phyloP scores from a whole-genome alignment of 2,113 vertebrate species.

The Barbus barbus region DNA sequence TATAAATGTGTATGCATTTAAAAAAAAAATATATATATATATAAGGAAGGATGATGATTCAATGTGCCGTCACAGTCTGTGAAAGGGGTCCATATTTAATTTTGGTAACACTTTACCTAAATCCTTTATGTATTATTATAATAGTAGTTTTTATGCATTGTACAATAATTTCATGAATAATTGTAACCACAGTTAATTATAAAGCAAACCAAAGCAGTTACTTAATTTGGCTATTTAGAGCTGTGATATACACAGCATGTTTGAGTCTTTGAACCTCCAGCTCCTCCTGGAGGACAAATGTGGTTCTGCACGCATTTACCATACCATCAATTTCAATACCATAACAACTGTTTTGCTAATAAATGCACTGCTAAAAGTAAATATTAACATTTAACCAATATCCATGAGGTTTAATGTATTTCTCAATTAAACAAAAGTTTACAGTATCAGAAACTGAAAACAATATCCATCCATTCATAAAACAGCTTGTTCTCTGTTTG shows the following conservation, averaged over 20 bases:
- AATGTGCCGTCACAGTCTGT: too few relatives aligned
- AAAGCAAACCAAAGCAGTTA: too few relatives aligned
- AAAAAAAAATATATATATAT: too few relatives aligned
- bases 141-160: too few relatives aligned
- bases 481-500: not conserved
- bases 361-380: not conserved
- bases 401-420: not conserved
- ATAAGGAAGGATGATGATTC: too few relatives aligned
- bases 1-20: too few relatives aligned
- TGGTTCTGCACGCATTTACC: not conserved
- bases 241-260: not conserved
- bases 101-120: too few relatives aligned
- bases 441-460: not conserved
- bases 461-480: not conserved
- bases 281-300: constrained; percentile 25
- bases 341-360: not conserved
- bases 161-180: too few relatives aligned
- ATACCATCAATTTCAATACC: not conserved
- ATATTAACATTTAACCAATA: not conserved
- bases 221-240: not conserved
- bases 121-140: too few relatives aligned
- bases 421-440: too few relatives aligned
- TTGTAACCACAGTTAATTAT: too few relatives aligned
- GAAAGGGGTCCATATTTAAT: too few relatives aligned
- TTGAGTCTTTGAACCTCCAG: not conserved